These are phyloP conservation scores for Tetramorium alpestre DNA, from an alignment of 1,140 invertebrate species.

Conservation along the genomic window DNA sequence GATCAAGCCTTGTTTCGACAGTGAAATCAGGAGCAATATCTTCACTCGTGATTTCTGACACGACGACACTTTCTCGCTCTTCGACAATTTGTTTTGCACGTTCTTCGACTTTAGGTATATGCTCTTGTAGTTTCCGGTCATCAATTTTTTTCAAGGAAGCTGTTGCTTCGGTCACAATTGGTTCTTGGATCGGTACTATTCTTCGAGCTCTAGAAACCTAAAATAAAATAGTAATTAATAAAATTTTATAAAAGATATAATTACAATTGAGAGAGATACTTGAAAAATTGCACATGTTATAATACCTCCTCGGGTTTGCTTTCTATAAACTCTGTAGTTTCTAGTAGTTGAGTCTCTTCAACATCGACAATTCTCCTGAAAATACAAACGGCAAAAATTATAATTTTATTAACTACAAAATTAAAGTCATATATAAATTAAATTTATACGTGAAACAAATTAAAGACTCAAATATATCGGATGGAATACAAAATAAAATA, in stretches of 20 bases:
- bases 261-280: background rate
- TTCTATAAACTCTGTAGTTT: slow-evolving; percentile 84
- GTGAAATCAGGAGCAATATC: slow-evolving; percentile 84
- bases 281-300: background rate
- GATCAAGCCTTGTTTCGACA: slow-evolving; percentile 74
- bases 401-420: slow-evolving; percentile 20
- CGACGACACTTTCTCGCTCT: slow-evolving; percentile 86
- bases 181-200: slow-evolving; percentile 87
- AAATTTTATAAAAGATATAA: slow-evolving; percentile 17
- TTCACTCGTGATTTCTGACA: slow-evolving; percentile 87
- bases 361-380: slow-evolving; percentile 84
- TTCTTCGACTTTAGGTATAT: slow-evolving; percentile 81
- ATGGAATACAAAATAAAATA: background rate
- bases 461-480: background rate
- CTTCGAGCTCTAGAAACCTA: slow-evolving; percentile 83
- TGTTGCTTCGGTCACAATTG: slow-evolving; percentile 87
- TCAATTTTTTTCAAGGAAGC: slow-evolving; percentile 88
- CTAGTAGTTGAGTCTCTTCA: slow-evolving; percentile 85
- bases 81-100: slow-evolving; percentile 85
- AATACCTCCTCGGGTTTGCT: slow-evolving; percentile 82
- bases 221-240: background rate
- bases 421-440: background rate
- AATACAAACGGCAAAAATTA: slow-evolving; percentile 48
- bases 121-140: slow-evolving; percentile 83
- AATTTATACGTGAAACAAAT: slow-evolving; percentile 16